A percentile compares a stretch with the other conserved stretches of the same genome.
Evolutionary conservation across 2,113 vertebrate genomes (phyloP).

Genomic region (Lipophrys pholis): DNA sequence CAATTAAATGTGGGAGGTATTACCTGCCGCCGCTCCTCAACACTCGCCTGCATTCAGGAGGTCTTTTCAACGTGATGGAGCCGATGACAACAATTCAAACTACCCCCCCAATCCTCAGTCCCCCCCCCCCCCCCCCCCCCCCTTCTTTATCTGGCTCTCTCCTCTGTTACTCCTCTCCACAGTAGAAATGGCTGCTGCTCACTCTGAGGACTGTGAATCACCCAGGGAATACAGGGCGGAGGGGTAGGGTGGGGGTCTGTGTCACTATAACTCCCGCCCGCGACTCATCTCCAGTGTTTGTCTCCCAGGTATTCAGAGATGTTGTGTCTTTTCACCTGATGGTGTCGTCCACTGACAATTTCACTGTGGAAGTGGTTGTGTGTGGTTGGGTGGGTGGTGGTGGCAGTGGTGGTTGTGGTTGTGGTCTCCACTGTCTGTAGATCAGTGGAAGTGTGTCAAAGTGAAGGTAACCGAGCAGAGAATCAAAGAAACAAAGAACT

Average conservation of each 20-base stretch:
- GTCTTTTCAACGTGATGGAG: slow-evolving; percentile 93
- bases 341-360: too few relatives aligned
- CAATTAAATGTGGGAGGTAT: slow-evolving; percentile 98
- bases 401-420: too few relatives aligned
- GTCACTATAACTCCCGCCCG: slow-evolving; percentile 47
- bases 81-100: slow-evolving; percentile 96
- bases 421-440: too few relatives aligned
- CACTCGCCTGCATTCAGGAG: slow-evolving; percentile 94
- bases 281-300: slow-evolving; percentile 36
- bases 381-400: too few relatives aligned
- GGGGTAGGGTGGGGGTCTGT: slow-evolving; percentile 31
- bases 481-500: too few relatives aligned
- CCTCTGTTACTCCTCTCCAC: slow-evolving; percentile 69
- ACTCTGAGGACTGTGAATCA: slow-evolving; percentile 70
- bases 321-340: too few relatives aligned
- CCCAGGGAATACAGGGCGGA: slow-evolving; percentile 68
- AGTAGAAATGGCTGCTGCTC: slow-evolving; percentile 69
- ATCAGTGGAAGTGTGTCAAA: too few relatives aligned
- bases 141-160: slow-evolving; percentile 59
- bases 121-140: slow-evolving; percentile 83
- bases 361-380: too few relatives aligned
- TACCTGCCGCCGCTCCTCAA: slow-evolving; percentile 94
- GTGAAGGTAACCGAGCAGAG: too few relatives aligned
- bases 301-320: neutral
- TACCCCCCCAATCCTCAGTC: slow-evolving; percentile 81